phyloP scores from a whole-genome alignment of 2,113 vertebrate species.

The Mesoclemmys tuberculata region DNA sequence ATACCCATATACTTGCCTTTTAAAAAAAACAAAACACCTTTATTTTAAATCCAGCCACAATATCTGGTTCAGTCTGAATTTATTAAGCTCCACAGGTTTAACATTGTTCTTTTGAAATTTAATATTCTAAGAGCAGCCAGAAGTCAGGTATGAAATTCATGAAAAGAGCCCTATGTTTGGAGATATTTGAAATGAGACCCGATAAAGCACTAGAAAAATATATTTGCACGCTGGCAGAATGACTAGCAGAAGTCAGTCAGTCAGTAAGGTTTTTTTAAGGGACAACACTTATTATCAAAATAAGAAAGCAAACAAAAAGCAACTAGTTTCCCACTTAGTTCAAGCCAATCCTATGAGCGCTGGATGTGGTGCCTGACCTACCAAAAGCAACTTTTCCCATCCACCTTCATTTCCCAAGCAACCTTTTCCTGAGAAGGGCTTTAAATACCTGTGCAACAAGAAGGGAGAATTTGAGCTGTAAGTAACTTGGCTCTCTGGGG shows the following conservation, averaged over 20 bases:
- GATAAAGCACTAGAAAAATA: not conserved
- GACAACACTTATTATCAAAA: not conserved
- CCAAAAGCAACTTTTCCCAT: not conserved
- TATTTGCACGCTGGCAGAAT: not conserved
- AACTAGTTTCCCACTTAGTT: not conserved
- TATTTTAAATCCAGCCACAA: not conserved
- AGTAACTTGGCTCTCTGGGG: not conserved
- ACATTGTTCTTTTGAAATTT: not conserved
- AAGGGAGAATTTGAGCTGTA: not conserved
- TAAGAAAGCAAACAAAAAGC: not conserved
- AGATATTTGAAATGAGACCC: not conserved
- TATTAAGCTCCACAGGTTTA: not conserved
- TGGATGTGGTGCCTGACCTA: conserved; percentile 7
- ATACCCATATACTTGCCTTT: not conserved
- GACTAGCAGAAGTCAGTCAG: not conserved
- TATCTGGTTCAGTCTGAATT: not conserved
- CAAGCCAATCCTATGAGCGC: not conserved
- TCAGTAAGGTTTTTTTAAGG: not conserved
- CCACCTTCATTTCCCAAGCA: not conserved
- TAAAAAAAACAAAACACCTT: not conserved
- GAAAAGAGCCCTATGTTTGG: not conserved
- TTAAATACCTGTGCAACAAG: not conserved
- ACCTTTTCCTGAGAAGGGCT: not conserved
- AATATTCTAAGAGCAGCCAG: not conserved
- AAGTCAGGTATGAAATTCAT: not conserved